These are phyloP conservation scores for Micromesistius poutassou DNA, from an alignment of 2,797 vertebrate species.

Conservation along the genomic window DNA sequence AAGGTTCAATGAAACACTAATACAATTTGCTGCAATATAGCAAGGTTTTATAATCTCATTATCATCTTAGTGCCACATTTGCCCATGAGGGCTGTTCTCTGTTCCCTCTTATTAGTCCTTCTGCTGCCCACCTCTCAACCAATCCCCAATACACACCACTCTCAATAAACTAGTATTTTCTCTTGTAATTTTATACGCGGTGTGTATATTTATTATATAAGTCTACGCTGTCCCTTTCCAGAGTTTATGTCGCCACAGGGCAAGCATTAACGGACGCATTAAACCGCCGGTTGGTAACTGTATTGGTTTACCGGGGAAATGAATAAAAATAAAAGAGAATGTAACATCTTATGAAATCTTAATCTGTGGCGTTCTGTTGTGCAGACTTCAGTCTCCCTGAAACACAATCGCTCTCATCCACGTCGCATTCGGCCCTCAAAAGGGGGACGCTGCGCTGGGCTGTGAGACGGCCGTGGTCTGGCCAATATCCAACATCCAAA, in stretches of 20 bases:
- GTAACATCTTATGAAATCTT: too few relatives aligned
- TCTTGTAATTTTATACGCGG: constrained; percentile 18
- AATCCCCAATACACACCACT: constrained; percentile 54
- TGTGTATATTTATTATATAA: constrained; percentile 27
- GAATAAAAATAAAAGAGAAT: constrained; percentile 8
- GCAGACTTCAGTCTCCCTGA: too few relatives aligned
- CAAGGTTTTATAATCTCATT: constrained; percentile 74
- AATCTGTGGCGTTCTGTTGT: too few relatives aligned
- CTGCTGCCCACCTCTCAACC: constrained; percentile 57
- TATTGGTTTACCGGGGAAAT: constrained; percentile 32
- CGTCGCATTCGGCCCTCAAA: neutral
- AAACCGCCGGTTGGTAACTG: constrained; percentile 34
- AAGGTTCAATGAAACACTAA: constrained; percentile 74
- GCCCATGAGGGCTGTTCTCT: constrained; percentile 68
- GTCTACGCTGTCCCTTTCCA: constrained; percentile 47
- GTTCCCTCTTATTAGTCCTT: constrained; percentile 73
- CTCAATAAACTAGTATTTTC: constrained; percentile 32
- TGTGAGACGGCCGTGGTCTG: neutral
- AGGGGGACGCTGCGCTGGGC: neutral
- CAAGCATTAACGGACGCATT: constrained; percentile 40
- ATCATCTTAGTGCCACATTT: constrained; percentile 75
- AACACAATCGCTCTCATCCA: neutral
- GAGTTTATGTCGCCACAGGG: constrained; percentile 37
- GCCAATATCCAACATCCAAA: neutral
- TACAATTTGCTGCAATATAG: constrained; percentile 73